Evolutionary conservation across 2,113 vertebrate species (phyloP).

Genomic region (Megaleporinus macrocephalus): DNA sequence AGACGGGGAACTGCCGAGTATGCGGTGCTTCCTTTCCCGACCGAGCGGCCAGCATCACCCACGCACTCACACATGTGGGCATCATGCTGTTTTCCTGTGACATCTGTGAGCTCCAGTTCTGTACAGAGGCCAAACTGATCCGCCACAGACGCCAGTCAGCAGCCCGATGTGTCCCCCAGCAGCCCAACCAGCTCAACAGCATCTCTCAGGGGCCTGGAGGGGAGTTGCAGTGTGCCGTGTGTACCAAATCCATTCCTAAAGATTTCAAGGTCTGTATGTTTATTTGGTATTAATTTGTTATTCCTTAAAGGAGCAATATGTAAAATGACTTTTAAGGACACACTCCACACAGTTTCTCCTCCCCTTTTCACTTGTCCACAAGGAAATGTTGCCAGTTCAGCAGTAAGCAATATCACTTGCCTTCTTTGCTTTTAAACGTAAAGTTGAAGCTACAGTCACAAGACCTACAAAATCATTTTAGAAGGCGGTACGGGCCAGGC

Average conservation of each 20-base stretch:
- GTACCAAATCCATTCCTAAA: conserved; percentile 83
- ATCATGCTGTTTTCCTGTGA: conserved; percentile 94
- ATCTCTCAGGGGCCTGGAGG: conserved; percentile 64
- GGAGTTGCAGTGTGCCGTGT: conserved; percentile 83
- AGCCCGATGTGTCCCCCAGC: conserved; percentile 81
- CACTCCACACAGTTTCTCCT: too few relatives aligned
- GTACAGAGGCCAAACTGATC: conserved; percentile 88
- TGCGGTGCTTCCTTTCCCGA: conserved; percentile 90
- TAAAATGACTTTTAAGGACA: too few relatives aligned
- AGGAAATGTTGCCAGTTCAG: too few relatives aligned
- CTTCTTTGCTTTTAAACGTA: too few relatives aligned
- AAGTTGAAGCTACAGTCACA: too few relatives aligned
- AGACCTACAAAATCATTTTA: too few relatives aligned
- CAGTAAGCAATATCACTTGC: too few relatives aligned
- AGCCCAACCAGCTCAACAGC: conserved; percentile 69
- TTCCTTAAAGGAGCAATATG: too few relatives aligned
- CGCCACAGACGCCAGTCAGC: conserved; percentile 85
- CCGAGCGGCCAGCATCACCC: conserved; percentile 79
- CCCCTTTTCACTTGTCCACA: too few relatives aligned
- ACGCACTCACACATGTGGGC: conserved; percentile 89
- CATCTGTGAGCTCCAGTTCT: conserved; percentile 92
- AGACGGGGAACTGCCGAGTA: conserved; percentile 79
- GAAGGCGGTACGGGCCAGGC: too few relatives aligned
- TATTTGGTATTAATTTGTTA: background rate
- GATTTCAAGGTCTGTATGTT: conserved; percentile 84